Base-by-base conservation (phyloP, 1,140 invertebrate genomes). In the Oryzaephilus surinamensis region DNA sequence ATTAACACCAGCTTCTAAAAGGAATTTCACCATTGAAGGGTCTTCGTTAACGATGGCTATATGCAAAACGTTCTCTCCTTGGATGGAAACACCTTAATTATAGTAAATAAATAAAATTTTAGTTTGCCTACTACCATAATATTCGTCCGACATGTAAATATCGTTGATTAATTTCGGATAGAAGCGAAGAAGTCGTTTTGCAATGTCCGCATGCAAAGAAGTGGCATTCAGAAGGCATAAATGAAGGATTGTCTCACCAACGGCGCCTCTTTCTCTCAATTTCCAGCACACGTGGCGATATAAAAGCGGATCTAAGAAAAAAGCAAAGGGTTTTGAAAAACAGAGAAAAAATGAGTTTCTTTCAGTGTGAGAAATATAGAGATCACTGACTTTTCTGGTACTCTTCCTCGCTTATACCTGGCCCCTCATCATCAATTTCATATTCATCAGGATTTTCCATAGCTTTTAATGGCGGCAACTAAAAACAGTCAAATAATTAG, bases 1-100 rank as follows among this genome's bases (percentile, higher is more conserved):
- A 60, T 97, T 79, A 0, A 87, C 89, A 3, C 91, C 90, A 36
- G 86, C 80, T 54, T 97, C 89, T 19, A 99, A 62, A 4, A 98
- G 67, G 62, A 86, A 97, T 64, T 96, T 97, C 1, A 97, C 92
- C 89, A 97, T 93, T 0, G 86, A 78, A 1, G 93, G 91, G 62
- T 99, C 95, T 60, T 98, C 95, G 62, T 98, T 98, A 0, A 97
- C 93, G 50, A 98, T 97, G 0, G 94, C 91, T 60, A 98, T 93
- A 53, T 99, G 95, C 0, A 99, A 69, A 0, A 88, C 85, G 59
- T 79, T 90, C 57, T 94, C 88, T 1, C 88, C 85, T 85, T 36
- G 14, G 26, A n/a, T 8, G 4, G 15, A 27, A 13, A 23, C 19
- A 10, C 4, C 7, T 7, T 36, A 26, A 14, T 6, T 16, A 3